Evolutionary conservation across 2,797 vertebrate genomes (phyloP).

Genomic region (Takifugu rubripes): DNA sequence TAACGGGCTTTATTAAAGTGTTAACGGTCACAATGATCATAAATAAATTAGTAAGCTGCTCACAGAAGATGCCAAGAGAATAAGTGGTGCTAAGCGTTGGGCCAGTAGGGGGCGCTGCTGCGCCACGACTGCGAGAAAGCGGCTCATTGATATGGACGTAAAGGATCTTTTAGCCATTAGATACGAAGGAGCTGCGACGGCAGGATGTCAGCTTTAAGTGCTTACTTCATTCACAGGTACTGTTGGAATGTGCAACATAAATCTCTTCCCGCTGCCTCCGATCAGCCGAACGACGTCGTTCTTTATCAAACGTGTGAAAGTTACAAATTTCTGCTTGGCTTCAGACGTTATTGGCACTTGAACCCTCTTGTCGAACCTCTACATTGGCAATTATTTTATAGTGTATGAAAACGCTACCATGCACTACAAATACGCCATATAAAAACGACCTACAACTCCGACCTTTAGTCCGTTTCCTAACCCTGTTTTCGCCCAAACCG

Average conservation of each 20-base stretch:
- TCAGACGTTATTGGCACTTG: conserved; percentile 72
- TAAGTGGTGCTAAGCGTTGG: conserved; percentile 11
- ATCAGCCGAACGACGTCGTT: conserved; percentile 41
- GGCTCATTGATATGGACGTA: conserved; percentile 15
- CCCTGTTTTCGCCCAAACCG: conserved; percentile 24
- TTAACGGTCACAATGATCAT: conserved; percentile 38
- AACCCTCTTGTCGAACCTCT: conserved; percentile 35
- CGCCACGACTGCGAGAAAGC: conserved; percentile 12
- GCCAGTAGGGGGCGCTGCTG: conserved; percentile 62
- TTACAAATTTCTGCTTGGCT: conserved; percentile 68
- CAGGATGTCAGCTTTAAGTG: conserved; percentile 70
- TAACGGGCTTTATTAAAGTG: conserved; percentile 57
- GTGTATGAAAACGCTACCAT: conserved; percentile 35
- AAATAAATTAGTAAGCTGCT: conserved; percentile 58
- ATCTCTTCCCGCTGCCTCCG: conserved; percentile 36
- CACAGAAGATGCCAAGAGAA: conserved; percentile 19
- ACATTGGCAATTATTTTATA: conserved; percentile 32
- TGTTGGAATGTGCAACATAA: conserved; percentile 69
- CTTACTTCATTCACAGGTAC: conserved; percentile 64
- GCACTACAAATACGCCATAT: conserved; percentile 34
- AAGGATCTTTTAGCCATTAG: conserved; percentile 22
- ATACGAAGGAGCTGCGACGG: conserved; percentile 24
- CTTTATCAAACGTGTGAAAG: conserved; percentile 69
- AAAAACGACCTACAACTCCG: conserved; percentile 20
- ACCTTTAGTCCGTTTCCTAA: conserved; percentile 16